Evolutionary conservation across 2,113 vertebrate species (phyloP).

Genomic region (Picathartes gymnocephalus): DNA sequence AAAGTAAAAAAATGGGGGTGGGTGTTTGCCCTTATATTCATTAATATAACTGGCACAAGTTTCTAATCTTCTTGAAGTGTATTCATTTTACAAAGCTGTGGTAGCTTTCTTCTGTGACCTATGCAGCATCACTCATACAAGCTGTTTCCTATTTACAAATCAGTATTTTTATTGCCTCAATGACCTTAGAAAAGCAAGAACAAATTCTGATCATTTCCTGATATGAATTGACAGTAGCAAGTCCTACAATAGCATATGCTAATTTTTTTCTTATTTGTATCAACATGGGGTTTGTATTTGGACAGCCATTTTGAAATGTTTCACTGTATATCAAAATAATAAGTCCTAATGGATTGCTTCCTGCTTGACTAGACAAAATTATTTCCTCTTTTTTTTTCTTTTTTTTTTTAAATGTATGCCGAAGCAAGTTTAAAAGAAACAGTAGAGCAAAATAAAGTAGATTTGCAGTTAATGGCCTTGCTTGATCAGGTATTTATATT

Average conservation of each 20-base stretch:
- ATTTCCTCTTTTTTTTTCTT: background rate
- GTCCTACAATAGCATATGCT: background rate
- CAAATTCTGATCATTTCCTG: constrained; percentile 3
- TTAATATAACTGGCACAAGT: background rate
- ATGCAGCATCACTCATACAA: background rate
- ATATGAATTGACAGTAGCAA: constrained; percentile 4
- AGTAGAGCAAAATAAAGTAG: background rate
- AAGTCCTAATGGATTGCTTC: constrained; percentile 36
- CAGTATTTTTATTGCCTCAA: background rate
- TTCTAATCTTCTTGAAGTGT: background rate
- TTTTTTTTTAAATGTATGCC: background rate
- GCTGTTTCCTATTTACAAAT: background rate
- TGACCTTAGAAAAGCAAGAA: constrained; percentile 33
- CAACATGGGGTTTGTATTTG: constrained; percentile 38
- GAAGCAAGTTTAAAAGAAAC: background rate
- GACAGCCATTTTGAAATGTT: constrained; percentile 50
- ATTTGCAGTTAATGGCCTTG: constrained; percentile 27
- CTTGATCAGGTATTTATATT: constrained; percentile 35
- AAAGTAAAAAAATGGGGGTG: background rate
- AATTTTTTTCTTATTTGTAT: background rate
- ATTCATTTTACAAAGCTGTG: background rate
- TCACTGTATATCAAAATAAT: constrained; percentile 16
- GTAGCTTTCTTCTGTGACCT: constrained; percentile 8
- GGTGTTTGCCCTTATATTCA: background rate
- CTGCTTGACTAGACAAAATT: constrained; percentile 22